Conservation (phyloP, 2,113 vertebrate species). For the Fulmarus glacialis region DNA sequence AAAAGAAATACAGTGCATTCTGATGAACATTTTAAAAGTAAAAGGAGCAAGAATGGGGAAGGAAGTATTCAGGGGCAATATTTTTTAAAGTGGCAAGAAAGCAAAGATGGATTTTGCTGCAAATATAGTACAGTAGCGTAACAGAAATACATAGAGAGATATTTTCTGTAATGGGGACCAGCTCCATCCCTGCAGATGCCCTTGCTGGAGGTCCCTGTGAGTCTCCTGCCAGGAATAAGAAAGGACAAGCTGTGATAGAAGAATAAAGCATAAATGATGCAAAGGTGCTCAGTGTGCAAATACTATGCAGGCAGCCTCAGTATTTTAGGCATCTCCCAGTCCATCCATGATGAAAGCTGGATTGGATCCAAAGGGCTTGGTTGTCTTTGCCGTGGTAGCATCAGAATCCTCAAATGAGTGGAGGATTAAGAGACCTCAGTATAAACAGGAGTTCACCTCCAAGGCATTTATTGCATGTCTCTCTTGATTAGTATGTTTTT, state of each 20-base stretch:
- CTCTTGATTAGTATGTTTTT: constrained; percentile 4
- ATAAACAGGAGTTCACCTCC: neutral
- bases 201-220: neutral
- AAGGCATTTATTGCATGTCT: neutral
- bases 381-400: neutral
- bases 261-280: neutral
- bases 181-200: neutral
- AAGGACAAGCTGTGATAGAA: neutral
- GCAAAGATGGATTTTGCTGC: neutral
- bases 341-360: neutral
- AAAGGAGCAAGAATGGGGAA: neutral
- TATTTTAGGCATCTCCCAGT: neutral
- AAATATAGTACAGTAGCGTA: neutral
- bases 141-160: neutral
- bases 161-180: neutral
- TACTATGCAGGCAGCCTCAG: neutral
- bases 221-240: neutral
- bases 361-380: neutral
- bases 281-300: neutral
- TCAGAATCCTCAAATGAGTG: neutral
- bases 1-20: neutral
- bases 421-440: neutral
- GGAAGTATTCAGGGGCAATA: neutral
- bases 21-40: neutral
- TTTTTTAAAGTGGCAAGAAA: neutral